These are phyloP conservation scores for Clostera curtula DNA, from an alignment of 2,888 invertebrate species.

Conservation along the genomic window DNA sequence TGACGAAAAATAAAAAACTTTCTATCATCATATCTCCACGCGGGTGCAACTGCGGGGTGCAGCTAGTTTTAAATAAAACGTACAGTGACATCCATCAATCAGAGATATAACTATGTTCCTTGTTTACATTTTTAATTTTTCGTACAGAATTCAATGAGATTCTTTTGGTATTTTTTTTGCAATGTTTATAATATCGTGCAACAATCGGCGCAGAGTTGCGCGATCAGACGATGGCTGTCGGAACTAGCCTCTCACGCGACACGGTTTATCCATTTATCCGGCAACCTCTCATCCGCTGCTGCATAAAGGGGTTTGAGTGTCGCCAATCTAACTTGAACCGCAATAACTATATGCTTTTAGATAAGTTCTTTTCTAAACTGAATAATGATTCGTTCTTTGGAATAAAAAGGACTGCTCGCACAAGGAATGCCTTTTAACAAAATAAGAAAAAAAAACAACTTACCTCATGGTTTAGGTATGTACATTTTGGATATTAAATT, in stretches of 20 bases:
- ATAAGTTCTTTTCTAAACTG: slow-evolving; percentile 7
- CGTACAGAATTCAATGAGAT: background rate
- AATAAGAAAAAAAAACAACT: too few species aligned
- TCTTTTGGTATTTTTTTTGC: background rate
- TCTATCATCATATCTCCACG: too few species aligned
- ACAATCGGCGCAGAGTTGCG: background rate
- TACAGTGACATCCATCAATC: too few species aligned
- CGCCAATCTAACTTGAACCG: slow-evolving; percentile 18
- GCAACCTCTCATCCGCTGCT: slow-evolving; percentile 34
- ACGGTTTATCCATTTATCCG: slow-evolving; percentile 67
- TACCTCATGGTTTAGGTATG: too few species aligned
- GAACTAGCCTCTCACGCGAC: slow-evolving; percentile 56
- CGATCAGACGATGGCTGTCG: slow-evolving; percentile 23
- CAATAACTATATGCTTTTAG: slow-evolving; percentile 13
- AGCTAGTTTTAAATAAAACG: too few species aligned
- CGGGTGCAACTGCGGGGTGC: too few species aligned
- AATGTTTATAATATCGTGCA: background rate
- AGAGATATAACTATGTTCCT: too few species aligned
- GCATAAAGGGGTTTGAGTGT: slow-evolving; percentile 48
- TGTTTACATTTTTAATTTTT: too few species aligned
- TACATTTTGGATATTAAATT: too few species aligned
- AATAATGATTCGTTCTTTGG: background rate
- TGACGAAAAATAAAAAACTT: too few species aligned
- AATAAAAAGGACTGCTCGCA: slow-evolving; percentile 1
- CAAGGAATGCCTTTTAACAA: too few species aligned